A percentile compares a stretch with the other conserved stretches of the same genome.
These are phyloP conservation scores for Cataglyphis livida DNA, from an alignment of 2,888 invertebrate species.

Conservation along the genomic window DNA sequence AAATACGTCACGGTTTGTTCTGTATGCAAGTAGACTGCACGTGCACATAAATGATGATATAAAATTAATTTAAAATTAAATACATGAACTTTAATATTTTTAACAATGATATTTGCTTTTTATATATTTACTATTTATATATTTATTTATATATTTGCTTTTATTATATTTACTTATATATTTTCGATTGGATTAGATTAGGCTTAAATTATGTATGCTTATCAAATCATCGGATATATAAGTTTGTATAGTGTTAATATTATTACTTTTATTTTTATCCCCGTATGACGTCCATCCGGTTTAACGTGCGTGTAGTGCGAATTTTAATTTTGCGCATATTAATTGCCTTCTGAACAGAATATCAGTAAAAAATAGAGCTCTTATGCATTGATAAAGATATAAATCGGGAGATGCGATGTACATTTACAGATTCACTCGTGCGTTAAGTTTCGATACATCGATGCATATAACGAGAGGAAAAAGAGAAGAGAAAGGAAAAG, in stretches of 20 bases:
- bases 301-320: slow-evolving; percentile 21
- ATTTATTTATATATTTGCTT: neutral
- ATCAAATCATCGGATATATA: neutral
- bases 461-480: slow-evolving; percentile 14
- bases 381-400: slow-evolving; percentile 46
- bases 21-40: neutral
- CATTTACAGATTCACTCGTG: slow-evolving; percentile 18
- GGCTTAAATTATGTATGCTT: neutral
- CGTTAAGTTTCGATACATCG: slow-evolving; percentile 39
- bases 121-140: neutral
- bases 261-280: slow-evolving; percentile 15
- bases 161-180: neutral
- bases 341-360: slow-evolving; percentile 38
- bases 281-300: slow-evolving; percentile 1
- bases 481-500: neutral
- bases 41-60: neutral
- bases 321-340: slow-evolving; percentile 38
- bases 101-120: neutral
- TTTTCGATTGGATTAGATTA: neutral
- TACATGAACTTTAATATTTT: neutral
- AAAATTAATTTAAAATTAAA: neutral
- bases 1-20: neutral
- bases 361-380: slow-evolving; percentile 8
- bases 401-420: slow-evolving; percentile 22
- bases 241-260: neutral